A percentile compares a stretch with the other conserved stretches of the same genome.
Evolutionary conservation across 2,888 invertebrate genomes (phyloP).

Genomic region (Lasioglossum villosulum): DNA sequence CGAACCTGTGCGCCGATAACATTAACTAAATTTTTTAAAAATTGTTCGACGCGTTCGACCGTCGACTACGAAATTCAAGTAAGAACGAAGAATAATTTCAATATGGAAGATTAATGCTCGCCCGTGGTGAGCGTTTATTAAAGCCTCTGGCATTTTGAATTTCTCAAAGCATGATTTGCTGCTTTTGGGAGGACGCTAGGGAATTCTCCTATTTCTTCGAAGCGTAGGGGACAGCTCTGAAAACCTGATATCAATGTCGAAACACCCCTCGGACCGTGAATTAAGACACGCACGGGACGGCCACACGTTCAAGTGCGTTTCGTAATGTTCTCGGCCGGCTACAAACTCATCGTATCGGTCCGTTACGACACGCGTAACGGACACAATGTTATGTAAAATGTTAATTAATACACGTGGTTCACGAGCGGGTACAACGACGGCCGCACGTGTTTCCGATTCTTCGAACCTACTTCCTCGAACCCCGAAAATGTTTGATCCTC

Average conservation of each 20-base stretch:
- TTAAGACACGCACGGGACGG: conserved; percentile 13
- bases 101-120: background rate
- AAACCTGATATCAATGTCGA: conserved; percentile 30
- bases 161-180: background rate
- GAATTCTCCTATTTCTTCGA: background rate
- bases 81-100: background rate
- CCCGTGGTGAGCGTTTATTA: background rate
- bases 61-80: background rate
- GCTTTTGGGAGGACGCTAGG: background rate
- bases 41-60: background rate
- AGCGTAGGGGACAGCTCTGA: background rate
- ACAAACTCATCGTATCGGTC: conserved; percentile 18
- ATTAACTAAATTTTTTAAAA: too few species aligned
- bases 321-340: conserved; percentile 28
- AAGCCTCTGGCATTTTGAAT: background rate
- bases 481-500: background rate
- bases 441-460: background rate
- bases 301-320: conserved; percentile 29
- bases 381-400: conserved; percentile 53
- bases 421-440: background rate
- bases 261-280: conserved; percentile 31
- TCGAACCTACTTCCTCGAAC: background rate
- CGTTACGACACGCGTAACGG: conserved; percentile 44
- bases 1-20: too few species aligned
- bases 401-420: conserved; percentile 48